Base-by-base conservation (phyloP, 2,888 invertebrate species). In the Cryptocephalus primarius region DNA sequence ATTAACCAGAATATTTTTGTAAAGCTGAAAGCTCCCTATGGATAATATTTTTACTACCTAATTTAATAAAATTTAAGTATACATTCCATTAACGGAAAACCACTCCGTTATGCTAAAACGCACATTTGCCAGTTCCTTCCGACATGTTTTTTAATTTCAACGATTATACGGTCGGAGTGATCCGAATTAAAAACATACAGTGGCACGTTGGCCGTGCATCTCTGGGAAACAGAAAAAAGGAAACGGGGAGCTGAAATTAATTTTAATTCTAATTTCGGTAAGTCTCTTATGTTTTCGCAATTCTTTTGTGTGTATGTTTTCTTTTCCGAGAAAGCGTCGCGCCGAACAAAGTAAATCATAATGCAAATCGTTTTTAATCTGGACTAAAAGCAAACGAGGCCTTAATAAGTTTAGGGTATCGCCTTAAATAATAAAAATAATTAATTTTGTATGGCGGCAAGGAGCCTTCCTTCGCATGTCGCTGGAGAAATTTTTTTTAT, bases 331-430 rank as follows among this genome's bases (percentile, higher is more conserved):
- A n/a, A 53, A 50, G 57, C 53, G 53, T 48, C 50, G 53, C 51
- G 53, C 53, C 53, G 52, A 48, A 55, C 53, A 56, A 55, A 56
- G 59, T 56, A 58, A 60, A 63, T 61, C 58, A 56, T 61, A 61
- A 63, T 62, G 61, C 61, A 63, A 63, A 63, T 63, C 58, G 59
- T 61, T 61, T 61, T 63, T 63, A 63, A 63, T 63, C 63, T 60
- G 55, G 57, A 56, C 56, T 56, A 56, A 61, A 63, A 61, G 61
- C 61, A 61, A 63, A 63, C 61, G 59, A 52, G 53, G 48, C 48
- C 53, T 58, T 62, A 61, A 61, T 61, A 60, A 59, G 55, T 52
- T 50, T 54, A 49, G 54, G 56, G 51, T 53, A 56, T 56, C 52
- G 52, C 47, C 46, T 53, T 50, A 53, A 55, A 57, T 52, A 52